Evolutionary conservation across 2,888 invertebrate species (phyloP).

Genomic region (Acronicta aceris): DNA sequence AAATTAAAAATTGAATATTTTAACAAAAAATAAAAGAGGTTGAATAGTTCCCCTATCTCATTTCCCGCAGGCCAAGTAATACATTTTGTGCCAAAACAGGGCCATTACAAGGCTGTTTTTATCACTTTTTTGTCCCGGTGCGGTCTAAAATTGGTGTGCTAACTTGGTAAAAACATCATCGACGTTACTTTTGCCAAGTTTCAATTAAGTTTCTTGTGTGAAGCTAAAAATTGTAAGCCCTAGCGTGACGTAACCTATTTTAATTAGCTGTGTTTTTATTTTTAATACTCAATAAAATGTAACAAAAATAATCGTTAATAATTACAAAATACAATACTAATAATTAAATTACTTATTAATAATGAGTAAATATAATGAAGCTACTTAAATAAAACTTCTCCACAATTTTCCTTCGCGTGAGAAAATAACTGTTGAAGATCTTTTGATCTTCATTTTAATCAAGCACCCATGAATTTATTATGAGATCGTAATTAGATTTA

Average conservation of each 20-base stretch:
- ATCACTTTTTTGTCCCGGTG: constrained; percentile 35
- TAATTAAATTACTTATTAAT: no score
- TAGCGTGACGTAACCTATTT: no score
- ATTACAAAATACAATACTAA: neutral
- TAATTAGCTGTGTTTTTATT: neutral
- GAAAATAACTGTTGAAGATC: constrained; percentile 27
- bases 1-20: neutral
- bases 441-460: constrained; percentile 48
- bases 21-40: constrained; percentile 2
- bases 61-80: constrained; percentile 24
- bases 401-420: constrained; percentile 9
- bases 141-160: constrained; percentile 32
- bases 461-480: constrained; percentile 47
- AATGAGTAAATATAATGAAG: no score
- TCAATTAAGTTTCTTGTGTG: constrained; percentile 37
- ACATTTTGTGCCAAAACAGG: constrained; percentile 46
- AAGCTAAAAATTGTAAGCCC: neutral
- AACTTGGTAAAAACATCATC: constrained; percentile 38
- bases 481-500: constrained; percentile 41
- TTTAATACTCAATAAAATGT: no score
- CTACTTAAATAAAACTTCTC: neutral
- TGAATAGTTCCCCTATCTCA: constrained; percentile 9
- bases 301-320: no score
- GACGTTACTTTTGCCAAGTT: constrained; percentile 28
- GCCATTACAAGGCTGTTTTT: constrained; percentile 39